Conservation (phyloP, 1,140 invertebrate species). For the Hyles euphorbiae region DNA sequence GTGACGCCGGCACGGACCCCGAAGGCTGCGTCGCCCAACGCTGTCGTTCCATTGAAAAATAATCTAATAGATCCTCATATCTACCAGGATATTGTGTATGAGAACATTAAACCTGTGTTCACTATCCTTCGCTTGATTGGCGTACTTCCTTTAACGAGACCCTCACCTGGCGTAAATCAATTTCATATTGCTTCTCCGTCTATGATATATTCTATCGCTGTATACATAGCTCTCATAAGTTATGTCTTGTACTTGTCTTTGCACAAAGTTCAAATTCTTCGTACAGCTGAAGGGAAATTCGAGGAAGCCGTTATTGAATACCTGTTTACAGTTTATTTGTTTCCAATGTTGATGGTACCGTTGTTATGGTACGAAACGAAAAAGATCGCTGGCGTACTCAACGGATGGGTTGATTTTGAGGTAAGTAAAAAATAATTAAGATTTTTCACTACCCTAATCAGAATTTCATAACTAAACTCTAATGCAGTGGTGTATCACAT, state of each 20-base stretch:
- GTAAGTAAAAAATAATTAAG: conserved; percentile 37
- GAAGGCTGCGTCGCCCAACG: conserved; percentile 38
- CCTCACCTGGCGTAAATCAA: conserved; percentile 59
- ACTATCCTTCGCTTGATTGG: conserved; percentile 76
- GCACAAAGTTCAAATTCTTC: conserved; percentile 76
- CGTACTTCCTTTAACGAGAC: conserved; percentile 75
- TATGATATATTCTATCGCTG: conserved; percentile 75
- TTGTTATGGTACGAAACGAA: conserved; percentile 79
- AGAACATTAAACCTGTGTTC: conserved; percentile 77
- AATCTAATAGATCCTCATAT: conserved; percentile 53
- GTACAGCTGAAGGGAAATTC: conserved; percentile 78
- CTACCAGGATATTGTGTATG: conserved; percentile 75
- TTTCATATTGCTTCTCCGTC: conserved; percentile 70
- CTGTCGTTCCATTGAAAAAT: conserved; percentile 46
- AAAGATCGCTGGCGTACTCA: conserved; percentile 77
- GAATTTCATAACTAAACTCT: too few species aligned
- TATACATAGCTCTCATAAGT: conserved; percentile 69
- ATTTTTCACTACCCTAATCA: too few species aligned
- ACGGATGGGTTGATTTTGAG: conserved; percentile 79
- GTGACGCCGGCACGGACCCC: conserved; percentile 51
- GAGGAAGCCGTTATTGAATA: conserved; percentile 83
- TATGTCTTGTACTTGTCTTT: conserved; percentile 78
- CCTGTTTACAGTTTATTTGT: conserved; percentile 80
- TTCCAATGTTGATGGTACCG: conserved; percentile 78
- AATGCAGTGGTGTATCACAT: too few species aligned